Evolutionary conservation across 2,113 vertebrate genomes (phyloP).

Genomic region (Mormyrus lacerda): DNA sequence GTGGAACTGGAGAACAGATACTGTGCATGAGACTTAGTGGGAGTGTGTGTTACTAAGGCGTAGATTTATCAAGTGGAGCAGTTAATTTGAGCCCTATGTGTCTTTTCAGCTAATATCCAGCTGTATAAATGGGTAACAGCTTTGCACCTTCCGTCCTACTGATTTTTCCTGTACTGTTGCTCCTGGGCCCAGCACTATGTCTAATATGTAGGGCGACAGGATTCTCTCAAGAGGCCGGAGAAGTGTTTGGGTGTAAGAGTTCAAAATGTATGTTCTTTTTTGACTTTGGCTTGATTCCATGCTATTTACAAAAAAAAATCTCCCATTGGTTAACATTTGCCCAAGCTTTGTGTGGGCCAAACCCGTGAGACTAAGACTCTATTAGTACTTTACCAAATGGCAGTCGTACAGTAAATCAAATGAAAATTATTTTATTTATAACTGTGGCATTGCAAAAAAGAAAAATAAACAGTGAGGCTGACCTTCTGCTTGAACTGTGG

Average conservation of each 20-base stretch:
- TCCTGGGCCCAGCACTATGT: not conserved
- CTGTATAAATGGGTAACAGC: not conserved
- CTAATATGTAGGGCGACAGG: not conserved
- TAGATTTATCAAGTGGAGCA: not conserved
- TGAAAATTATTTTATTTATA: not conserved
- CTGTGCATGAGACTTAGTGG: not conserved
- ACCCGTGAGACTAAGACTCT: not conserved
- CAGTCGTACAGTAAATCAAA: not conserved
- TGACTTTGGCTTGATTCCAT: not conserved
- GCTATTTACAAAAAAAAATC: not conserved
- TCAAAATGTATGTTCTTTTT: not conserved
- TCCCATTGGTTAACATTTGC: not conserved
- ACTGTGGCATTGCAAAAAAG: not conserved
- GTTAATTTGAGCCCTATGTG: not conserved
- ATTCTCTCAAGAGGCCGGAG: not conserved
- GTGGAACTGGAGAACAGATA: not conserved
- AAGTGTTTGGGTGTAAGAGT: not conserved
- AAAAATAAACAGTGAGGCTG: not conserved
- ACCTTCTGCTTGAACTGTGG: slow-evolving; percentile 34
- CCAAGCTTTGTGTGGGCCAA: not conserved
- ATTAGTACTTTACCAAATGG: not conserved
- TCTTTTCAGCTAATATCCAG: not conserved
- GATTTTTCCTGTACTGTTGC: not conserved
- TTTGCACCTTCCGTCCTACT: not conserved
- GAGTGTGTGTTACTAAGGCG: not conserved